Evolutionary conservation across 2,797 vertebrate species (phyloP), one percentile per base, ranked within the genome.

Genomic region (Pseudochromis fuscus): DNA sequence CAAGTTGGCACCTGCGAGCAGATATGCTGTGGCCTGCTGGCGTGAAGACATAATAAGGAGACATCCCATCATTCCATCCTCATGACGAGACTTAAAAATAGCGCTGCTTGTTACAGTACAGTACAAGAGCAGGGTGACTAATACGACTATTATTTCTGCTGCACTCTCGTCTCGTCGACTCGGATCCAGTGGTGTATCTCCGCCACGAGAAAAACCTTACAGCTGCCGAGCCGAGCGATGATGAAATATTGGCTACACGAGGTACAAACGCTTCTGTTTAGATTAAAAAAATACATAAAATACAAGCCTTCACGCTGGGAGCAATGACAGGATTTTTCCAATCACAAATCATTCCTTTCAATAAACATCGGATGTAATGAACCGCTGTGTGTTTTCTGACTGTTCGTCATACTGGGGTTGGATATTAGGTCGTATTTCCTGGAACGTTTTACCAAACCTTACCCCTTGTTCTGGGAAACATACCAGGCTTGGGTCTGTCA

Each of bases 51-150:
- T 72, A 58, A 58, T 70, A 67, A 73, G 49, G 55, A 56, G 28
- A 57, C 37, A 52, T 67, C 67, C 40, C 50, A 53, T 9, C 42
- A 45, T 53, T 66, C 55, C 33, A 40, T 75, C 45, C 31, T 46
- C 7, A 25, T 52, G 55, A 66, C 53, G 35, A 27, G 6, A 49
- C 60, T 68, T 72, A 72, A 71, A 75, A 72, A 72, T 69, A 69
- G 51, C 75, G 42, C 53, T 27, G 12, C 48, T 72, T 58, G 33
- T 65, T 44, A 55, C 42, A 27, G 52, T 50, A 11, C 55, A 31
- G 52, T 19, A 23, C 58, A 58, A 62, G 51, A 38, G 7, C 28
- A 13, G 38, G 27, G 52, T 60, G 82, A 82, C 35, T 70, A 67
- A 81, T 58, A 25, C 21, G 1, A 19, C 72, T 49, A 63, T 67